Evolutionary conservation across 2,797 vertebrate species (phyloP).

Genomic region (Silurus aristotelis): DNA sequence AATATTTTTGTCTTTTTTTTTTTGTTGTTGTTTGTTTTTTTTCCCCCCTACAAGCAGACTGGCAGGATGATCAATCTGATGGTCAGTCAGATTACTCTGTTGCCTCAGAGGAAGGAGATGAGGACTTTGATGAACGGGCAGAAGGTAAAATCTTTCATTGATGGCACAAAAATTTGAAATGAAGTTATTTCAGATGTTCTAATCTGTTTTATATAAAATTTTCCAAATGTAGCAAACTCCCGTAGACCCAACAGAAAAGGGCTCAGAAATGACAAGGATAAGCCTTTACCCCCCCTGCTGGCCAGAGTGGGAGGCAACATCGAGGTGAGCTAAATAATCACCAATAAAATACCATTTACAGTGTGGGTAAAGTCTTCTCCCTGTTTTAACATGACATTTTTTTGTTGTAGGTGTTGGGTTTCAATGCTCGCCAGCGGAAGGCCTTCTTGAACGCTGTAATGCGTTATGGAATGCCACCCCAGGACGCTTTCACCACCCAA

Average conservation of each 20-base stretch:
- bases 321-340: slow-evolving; percentile 74
- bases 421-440: slow-evolving; percentile 97
- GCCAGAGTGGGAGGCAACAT: slow-evolving; percentile 98
- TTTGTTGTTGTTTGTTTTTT: not conserved
- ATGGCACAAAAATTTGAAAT: slow-evolving; percentile 33
- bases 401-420: slow-evolving; percentile 86
- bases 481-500: slow-evolving; percentile 97
- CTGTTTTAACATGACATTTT: not conserved
- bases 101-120: slow-evolving; percentile 97
- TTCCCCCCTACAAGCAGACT: slow-evolving; percentile 75
- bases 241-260: slow-evolving; percentile 95
- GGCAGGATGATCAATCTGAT: slow-evolving; percentile 99
- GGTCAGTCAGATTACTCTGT: slow-evolving; percentile 98
- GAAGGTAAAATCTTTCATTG: slow-evolving; percentile 74
- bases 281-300: slow-evolving; percentile 95
- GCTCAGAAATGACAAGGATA: slow-evolving; percentile 95
- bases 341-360: not conserved
- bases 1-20: not conserved
- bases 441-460: slow-evolving; percentile 98
- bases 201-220: not conserved
- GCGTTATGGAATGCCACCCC: slow-evolving; percentile 98
- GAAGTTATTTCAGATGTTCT: not conserved
- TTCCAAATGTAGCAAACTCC: slow-evolving; percentile 78
- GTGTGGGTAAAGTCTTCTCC: not conserved
- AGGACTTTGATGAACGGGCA: slow-evolving; percentile 95